Conservation (phyloP, 2,113 vertebrate genomes). For the Etia nguti region DNA sequence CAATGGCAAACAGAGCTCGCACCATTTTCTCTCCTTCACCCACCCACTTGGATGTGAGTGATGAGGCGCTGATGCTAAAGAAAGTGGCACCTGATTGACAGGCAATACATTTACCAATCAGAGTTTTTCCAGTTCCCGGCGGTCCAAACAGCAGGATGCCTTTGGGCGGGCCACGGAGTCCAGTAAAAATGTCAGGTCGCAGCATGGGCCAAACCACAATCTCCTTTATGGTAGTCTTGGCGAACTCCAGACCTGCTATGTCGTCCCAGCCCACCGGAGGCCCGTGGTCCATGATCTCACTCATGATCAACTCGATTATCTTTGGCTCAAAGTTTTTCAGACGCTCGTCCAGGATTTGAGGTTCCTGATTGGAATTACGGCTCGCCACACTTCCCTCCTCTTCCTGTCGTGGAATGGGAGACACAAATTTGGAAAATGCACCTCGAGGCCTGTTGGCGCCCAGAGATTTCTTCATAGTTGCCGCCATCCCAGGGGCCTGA, state of each 20-base stretch:
- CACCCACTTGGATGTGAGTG: conserved; percentile 96
- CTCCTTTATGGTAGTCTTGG: conserved; percentile 93
- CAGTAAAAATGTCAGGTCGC: conserved; percentile 93
- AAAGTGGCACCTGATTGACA: conserved; percentile 96
- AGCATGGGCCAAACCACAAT: conserved; percentile 98
- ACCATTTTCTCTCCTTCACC: conserved; percentile 99
- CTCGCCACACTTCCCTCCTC: conserved; percentile 53
- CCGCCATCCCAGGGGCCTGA: conserved; percentile 25
- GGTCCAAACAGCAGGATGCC: conserved; percentile 94
- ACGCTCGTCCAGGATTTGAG: conserved; percentile 75
- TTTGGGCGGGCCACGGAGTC: conserved; percentile 92
- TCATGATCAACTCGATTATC: conserved; percentile 94
- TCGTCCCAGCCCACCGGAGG: conserved; percentile 91
- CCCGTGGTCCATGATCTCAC: conserved; percentile 94
- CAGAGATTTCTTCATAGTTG: conserved; percentile 83
- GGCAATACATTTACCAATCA: conserved; percentile 96
- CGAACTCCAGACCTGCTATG: conserved; percentile 93
- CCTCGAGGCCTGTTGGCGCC: conserved; percentile 87
- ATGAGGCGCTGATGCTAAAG: conserved; percentile 97
- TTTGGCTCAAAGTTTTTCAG: conserved; percentile 92
- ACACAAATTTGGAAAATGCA: conserved; percentile 85
- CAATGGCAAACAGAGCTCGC: conserved; percentile 87
- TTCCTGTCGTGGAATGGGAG: conserved; percentile 82
- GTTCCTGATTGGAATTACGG: conserved; percentile 17
- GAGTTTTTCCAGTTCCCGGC: conserved; percentile 93